These are phyloP conservation scores for Chelon labrosus DNA, from an alignment of 2,797 vertebrate species.

Conservation along the genomic window DNA sequence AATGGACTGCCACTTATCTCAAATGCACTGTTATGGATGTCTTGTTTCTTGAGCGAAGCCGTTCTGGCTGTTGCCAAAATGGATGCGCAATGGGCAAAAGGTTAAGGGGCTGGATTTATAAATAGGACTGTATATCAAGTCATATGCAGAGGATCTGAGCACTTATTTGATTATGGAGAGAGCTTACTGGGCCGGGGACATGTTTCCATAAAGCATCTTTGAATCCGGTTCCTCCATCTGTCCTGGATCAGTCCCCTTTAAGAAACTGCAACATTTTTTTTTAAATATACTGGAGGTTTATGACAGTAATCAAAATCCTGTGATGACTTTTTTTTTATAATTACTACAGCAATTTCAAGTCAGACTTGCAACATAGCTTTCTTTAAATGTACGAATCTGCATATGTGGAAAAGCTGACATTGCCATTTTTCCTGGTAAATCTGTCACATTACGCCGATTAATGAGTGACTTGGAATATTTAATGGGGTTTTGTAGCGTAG, in stretches of 20 bases:
- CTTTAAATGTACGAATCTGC: not conserved
- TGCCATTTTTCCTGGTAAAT: not conserved
- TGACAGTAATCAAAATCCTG: no score
- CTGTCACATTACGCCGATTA: not conserved
- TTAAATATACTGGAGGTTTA: no score
- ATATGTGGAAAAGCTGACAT: not conserved
- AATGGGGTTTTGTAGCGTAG: not conserved
- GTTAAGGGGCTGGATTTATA: constrained; percentile 52
- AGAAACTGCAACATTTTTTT: no score
- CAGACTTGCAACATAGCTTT: not conserved
- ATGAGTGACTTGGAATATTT: not conserved
- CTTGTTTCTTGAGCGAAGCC: constrained; percentile 51
- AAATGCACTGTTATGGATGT: constrained; percentile 67
- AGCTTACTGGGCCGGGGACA: not conserved
- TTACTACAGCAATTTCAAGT: not conserved
- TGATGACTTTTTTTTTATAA: no score
- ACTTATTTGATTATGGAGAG: constrained; percentile 42
- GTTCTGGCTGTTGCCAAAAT: constrained; percentile 49
- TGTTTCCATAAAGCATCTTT: not conserved
- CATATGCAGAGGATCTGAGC: constrained; percentile 23
- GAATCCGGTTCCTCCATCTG: constrained; percentile 4
- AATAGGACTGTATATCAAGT: constrained; percentile 48
- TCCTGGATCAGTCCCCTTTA: not conserved
- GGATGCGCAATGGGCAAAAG: constrained; percentile 42
- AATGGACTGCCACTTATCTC: constrained; percentile 79